A percentile compares a stretch with the other conserved stretches of the same genome.
Evolutionary conservation across 2,797 vertebrate genomes (phyloP).

Genomic region (Eupleurogrammus muticus): DNA sequence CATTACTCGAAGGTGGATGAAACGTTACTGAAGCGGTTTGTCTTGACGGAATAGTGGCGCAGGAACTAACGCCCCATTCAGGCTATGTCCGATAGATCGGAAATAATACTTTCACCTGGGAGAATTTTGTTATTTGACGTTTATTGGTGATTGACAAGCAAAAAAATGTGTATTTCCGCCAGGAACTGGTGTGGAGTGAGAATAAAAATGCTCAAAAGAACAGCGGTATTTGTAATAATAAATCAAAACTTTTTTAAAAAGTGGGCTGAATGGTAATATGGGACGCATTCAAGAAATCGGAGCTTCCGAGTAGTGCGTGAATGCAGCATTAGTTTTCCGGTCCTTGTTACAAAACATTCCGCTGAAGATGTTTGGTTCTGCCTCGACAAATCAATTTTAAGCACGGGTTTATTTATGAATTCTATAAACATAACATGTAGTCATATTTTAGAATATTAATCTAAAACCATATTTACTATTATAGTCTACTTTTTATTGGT

Average conservation of each 20-base stretch:
- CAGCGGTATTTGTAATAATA: too few species aligned
- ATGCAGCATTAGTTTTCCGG: not conserved
- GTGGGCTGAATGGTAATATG: too few species aligned
- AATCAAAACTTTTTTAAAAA: too few species aligned
- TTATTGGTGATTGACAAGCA: too few species aligned
- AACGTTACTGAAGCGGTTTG: not conserved
- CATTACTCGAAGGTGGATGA: not conserved
- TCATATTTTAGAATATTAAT: not conserved
- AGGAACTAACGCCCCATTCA: not conserved
- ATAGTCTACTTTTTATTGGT: not conserved
- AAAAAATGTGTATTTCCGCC: too few species aligned
- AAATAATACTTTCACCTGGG: too few species aligned
- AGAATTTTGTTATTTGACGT: too few species aligned
- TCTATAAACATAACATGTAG: fast-evolving
- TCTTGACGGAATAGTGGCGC: not conserved
- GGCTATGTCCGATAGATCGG: too few species aligned
- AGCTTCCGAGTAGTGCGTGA: too few species aligned
- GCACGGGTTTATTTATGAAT: fast-evolving
- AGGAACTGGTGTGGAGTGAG: too few species aligned
- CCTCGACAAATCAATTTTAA: not conserved
- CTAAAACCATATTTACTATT: not conserved
- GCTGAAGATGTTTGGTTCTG: constrained; percentile 53
- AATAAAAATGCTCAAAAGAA: too few species aligned
- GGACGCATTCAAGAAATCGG: too few species aligned
- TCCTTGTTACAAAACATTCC: constrained; percentile 40